Base-by-base conservation (phyloP, 64 coral and sea anemone species). In the Pachyseris speciosa region DNA sequence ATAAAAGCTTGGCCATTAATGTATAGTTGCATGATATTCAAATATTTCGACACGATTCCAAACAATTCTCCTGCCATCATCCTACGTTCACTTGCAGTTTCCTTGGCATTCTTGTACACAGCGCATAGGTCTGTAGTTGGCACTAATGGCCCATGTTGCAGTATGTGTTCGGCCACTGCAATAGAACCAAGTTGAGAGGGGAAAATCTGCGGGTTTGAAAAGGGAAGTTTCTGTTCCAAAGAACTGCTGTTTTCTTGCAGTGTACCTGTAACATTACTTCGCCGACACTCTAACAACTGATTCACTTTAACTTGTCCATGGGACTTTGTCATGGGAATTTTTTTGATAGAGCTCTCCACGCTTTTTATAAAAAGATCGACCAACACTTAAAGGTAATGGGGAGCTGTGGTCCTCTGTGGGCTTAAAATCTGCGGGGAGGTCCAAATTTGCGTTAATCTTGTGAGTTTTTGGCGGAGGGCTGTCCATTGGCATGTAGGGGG, bases 11-110 rank as follows among this genome's bases (percentile, higher is more conserved):
- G 4, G 5, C 85, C 68, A 24, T 74, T 50, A n/a, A 87, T 87
- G 31, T 45, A 42, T 40, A 87, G 27, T 37, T 87, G 85, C 85
- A 87, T 87, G 7, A 87, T 29, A 87, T 87, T 87, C 57, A 87
- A 70, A 74, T 87, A 42, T 52, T 73, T 87, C 7, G 66, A 29
- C 29, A 87, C 24, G 15, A 74, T 72, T 51, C 53, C 67, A 87
- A 87, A 87, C 9, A 87, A 52, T 74, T 87, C 85, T 38, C 67
- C 44, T 38, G 85, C 71, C 60, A 55, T 66, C 19, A 87, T 87
- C 39, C 68, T n/a, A 28, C 68, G 53, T 37, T 63, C 26, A 0
- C 65, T 84, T 37, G 13, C 34, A 24, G 84, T 47, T 29, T 29
- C 50, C 42, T 29, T 68, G 61, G 67, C 25, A 69, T 48, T 73